Evolutionary conservation across 1,140 invertebrate species (phyloP).

Genomic region (Saccostrea echinata): DNA sequence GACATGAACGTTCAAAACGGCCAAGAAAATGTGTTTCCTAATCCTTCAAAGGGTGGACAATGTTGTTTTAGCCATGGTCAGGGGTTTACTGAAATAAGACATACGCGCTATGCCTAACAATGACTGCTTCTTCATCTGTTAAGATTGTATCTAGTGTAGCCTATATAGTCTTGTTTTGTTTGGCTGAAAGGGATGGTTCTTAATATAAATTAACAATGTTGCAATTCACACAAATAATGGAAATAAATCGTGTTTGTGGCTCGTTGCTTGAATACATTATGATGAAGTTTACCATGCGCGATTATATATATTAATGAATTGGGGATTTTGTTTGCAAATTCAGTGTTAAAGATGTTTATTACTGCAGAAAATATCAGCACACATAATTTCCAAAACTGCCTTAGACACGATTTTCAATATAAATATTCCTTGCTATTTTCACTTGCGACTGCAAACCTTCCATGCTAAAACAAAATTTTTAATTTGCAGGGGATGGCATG

Average conservation of each 20-base stretch:
- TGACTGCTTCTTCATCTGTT: background rate
- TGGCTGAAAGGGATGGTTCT: conserved; percentile 9
- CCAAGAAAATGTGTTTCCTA: background rate
- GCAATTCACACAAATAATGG: conserved; percentile 24
- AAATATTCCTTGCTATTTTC: background rate
- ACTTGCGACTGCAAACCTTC: background rate
- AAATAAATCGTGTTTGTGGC: background rate
- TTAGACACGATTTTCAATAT: background rate
- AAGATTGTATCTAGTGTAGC: conserved; percentile 3
- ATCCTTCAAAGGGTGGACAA: background rate
- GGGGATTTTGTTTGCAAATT: background rate
- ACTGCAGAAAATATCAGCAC: background rate
- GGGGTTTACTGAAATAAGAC: background rate
- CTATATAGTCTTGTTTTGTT: conserved; percentile 1
- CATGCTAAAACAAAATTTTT: background rate
- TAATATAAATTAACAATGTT: conserved; percentile 10
- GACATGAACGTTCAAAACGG: conserved; percentile 5
- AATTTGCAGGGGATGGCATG: background rate
- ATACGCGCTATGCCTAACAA: background rate
- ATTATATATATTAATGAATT: background rate
- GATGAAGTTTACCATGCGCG: background rate
- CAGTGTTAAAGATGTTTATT: no score
- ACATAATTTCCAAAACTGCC: background rate
- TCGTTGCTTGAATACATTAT: background rate
- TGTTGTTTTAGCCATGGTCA: conserved; percentile 28